phyloP scores from a whole-genome alignment of 2,888 invertebrate species.

The Tetranychus truncatus region DNA sequence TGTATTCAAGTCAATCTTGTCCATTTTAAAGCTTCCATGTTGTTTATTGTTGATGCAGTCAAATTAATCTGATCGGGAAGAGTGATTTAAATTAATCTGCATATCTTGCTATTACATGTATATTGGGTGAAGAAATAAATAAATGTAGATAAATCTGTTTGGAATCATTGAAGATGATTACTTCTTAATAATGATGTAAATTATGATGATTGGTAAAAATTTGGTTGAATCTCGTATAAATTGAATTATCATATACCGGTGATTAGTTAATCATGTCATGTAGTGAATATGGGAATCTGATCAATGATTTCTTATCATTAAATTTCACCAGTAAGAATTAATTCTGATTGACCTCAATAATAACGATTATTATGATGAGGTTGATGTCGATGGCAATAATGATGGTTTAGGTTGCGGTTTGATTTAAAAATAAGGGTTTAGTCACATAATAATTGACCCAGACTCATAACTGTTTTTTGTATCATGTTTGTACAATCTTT shows the following conservation, averaged over 20 bases:
- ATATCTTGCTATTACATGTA: too few relatives aligned
- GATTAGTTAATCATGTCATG: background rate
- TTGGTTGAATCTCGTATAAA: background rate
- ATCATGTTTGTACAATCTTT: too few relatives aligned
- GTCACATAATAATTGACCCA: background rate
- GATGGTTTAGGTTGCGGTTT: background rate
- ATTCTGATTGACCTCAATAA: background rate
- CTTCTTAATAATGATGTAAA: too few relatives aligned
- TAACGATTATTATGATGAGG: constrained; percentile 6
- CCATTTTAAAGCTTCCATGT: too few relatives aligned
- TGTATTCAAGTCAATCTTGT: too few relatives aligned
- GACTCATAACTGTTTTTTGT: background rate
- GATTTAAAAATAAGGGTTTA: background rate
- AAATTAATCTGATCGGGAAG: too few relatives aligned
- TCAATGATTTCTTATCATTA: background rate
- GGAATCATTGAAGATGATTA: too few relatives aligned
- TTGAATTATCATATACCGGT: background rate
- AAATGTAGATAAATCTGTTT: too few relatives aligned
- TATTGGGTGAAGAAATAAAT: too few relatives aligned
- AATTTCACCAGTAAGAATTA: background rate
- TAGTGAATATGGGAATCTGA: background rate
- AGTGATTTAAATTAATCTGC: too few relatives aligned
- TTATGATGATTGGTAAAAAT: too few relatives aligned
- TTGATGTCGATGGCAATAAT: background rate
- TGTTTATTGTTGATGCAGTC: too few relatives aligned